Conservation (phyloP, 2,888 invertebrate species). For the Acronicta leporina region DNA sequence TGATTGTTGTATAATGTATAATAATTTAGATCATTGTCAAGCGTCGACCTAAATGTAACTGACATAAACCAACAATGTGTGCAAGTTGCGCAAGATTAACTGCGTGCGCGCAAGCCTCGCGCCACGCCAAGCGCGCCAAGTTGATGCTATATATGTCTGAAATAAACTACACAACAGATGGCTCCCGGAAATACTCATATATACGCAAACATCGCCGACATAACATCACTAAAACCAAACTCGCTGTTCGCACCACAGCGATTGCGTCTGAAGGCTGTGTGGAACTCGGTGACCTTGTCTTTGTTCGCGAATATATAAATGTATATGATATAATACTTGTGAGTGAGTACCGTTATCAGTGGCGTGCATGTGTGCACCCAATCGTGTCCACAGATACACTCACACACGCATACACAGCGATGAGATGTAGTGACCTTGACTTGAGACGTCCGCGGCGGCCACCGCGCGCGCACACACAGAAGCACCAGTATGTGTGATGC, state of each 20-base stretch:
- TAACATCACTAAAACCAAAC: neutral
- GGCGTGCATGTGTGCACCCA: neutral
- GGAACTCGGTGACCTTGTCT: constrained; percentile 1
- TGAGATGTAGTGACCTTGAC: constrained; percentile 22
- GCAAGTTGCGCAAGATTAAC: neutral
- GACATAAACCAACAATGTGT: neutral
- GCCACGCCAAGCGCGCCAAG: too few relatives aligned
- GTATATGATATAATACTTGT: neutral
- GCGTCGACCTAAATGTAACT: constrained; percentile 1
- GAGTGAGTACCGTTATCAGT: constrained; percentile 4
- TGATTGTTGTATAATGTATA: neutral
- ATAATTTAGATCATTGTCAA: constrained; percentile 2
- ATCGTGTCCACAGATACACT: neutral
- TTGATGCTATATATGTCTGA: too few relatives aligned
- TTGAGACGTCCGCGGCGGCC: constrained; percentile 1
- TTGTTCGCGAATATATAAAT: constrained; percentile 2
- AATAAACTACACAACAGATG: neutral
- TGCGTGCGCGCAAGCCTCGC: too few relatives aligned
- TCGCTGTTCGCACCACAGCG: neutral
- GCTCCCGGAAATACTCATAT: too few relatives aligned
- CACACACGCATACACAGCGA: neutral
- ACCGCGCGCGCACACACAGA: neutral
- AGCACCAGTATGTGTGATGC: neutral
- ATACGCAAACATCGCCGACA: neutral
- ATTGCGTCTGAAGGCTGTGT: neutral